Evolutionary conservation across 2,888 invertebrate genomes (phyloP), one percentile per base, ranked within the genome.

Genomic region (Mythimna ferrago): DNA sequence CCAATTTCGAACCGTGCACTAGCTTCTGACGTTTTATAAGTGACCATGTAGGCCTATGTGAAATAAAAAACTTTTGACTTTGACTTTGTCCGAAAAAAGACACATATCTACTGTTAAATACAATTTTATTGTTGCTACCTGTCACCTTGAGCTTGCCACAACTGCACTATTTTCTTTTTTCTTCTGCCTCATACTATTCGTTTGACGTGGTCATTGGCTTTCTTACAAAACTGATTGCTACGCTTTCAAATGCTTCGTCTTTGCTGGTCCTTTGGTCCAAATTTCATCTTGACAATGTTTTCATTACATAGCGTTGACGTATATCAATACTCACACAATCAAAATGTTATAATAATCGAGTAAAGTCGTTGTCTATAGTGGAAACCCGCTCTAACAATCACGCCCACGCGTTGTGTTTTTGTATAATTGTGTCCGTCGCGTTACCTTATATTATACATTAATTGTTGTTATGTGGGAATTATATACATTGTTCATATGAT

Each of bases 351-450:
- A n/a, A 53, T n/a, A n/a, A 11, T 58, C 10, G 5, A 58, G 16
- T 19, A 26, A 26, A 53, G 9, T 72, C 21, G 61, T 35, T 9
- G 19, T 14, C n/a, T 66, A 64, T 79, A 89, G 84, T 91, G 93
- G 90, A 91, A 81, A 90, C 91, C 67, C 71, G 58, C 75, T 6
- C 58, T 7, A 76, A 86, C 84, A 89, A 89, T 89, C 89, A 90
- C 92, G 90, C 92, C 93, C 89, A 93, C 93, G 80, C 85, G 78
- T 86, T 86, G 78, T 76, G 32, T 84, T 84, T 92, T 91, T 90
- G 87, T 92, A 93, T 93, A 93, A 93, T 93, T 92, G 91, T 89
- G 87, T 88, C 84, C 21, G 26, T 89, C 85, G 86, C 84, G 85
- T 90, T 89, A 89, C 89, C 86, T 75, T 89, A 89, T 89, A 86